Conservation (phyloP, 2,888 invertebrate genomes). For the Sphecodes monilicornis region DNA sequence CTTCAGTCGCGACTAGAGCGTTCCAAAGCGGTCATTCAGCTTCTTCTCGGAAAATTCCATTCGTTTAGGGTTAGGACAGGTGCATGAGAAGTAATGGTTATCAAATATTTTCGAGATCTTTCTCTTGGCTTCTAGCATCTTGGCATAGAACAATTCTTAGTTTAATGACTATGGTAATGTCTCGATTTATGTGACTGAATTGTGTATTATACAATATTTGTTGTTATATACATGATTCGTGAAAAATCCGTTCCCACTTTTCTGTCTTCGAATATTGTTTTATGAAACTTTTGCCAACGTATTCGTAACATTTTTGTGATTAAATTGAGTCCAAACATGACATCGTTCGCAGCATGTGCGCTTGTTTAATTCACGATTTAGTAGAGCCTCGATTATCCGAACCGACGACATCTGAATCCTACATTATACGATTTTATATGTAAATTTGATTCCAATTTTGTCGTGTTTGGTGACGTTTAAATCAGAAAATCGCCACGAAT, state of each 20-base stretch:
- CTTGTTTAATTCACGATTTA: neutral
- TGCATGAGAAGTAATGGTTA: slow-evolving; percentile 29
- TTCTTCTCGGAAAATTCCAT: neutral
- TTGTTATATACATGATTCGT: too few relatives aligned
- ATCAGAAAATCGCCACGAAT: too few relatives aligned
- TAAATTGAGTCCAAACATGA: too few relatives aligned
- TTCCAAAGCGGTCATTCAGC: slow-evolving; percentile 50
- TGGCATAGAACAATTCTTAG: slow-evolving; percentile 11
- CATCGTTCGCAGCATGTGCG: too few relatives aligned
- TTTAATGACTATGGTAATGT: neutral
- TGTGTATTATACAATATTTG: neutral
- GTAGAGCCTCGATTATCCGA: neutral
- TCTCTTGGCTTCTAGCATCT: slow-evolving; percentile 46
- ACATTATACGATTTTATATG: too few relatives aligned
- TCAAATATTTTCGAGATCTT: neutral
- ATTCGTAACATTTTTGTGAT: too few relatives aligned
- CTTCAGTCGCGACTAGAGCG: slow-evolving; percentile 55
- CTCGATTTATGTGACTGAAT: neutral
- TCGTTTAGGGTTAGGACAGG: neutral
- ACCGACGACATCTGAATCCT: too few relatives aligned
- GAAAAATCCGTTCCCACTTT: neutral
- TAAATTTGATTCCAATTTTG: too few relatives aligned
- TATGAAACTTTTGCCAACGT: too few relatives aligned
- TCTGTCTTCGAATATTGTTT: too few relatives aligned
- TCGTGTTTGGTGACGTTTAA: too few relatives aligned